Conservation (phyloP, 2,113 vertebrate species). For the Narcine bancroftii region DNA sequence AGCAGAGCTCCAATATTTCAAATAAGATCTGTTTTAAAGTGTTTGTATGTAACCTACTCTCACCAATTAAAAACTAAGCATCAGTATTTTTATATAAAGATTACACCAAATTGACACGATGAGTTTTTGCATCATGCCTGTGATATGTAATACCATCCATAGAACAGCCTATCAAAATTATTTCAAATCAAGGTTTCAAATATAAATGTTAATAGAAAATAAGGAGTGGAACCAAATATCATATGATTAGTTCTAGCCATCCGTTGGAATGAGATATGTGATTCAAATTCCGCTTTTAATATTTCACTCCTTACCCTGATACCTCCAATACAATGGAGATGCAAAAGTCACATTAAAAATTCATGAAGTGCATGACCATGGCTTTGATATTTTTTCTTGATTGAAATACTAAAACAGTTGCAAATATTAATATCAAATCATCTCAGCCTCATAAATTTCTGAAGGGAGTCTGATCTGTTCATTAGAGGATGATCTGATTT, state of each 20-base stretch:
- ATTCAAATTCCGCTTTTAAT: background rate
- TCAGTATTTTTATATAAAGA: background rate
- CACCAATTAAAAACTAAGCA: background rate
- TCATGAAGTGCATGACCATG: background rate
- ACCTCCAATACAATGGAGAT: background rate
- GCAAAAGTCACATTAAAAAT: background rate
- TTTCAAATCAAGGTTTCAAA: background rate
- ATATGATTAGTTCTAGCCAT: background rate
- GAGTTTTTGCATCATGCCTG: background rate
- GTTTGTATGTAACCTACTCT: too few species aligned
- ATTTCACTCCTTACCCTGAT: background rate
- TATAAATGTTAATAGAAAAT: background rate
- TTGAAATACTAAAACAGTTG: conserved; percentile 17
- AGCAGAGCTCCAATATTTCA: too few species aligned
- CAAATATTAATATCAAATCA: background rate
- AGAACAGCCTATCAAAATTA: background rate
- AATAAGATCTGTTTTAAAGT: too few species aligned
- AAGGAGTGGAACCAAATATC: background rate
- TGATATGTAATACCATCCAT: background rate
- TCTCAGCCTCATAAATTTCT: background rate
- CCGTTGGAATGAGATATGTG: background rate
- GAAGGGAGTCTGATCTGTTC: background rate
- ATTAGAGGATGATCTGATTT: background rate
- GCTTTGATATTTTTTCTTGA: conserved; percentile 1
- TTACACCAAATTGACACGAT: background rate